phyloP scores from a whole-genome alignment of 2,113 vertebrate genomes.

The Stomatorhinus ivindoensis region DNA sequence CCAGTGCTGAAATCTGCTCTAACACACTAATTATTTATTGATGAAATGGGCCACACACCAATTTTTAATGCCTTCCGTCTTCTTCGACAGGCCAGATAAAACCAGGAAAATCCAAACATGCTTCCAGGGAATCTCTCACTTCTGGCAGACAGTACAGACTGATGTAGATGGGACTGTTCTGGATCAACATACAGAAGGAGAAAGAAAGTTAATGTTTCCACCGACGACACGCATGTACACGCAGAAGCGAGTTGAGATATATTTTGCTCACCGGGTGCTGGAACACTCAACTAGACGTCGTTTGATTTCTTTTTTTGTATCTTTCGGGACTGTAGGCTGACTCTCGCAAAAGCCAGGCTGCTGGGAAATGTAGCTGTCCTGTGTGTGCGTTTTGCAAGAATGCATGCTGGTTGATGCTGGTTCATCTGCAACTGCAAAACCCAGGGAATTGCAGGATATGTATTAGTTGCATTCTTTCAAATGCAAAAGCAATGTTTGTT shows the following conservation, averaged over 20 bases:
- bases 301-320: conserved; percentile 12
- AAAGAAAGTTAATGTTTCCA: conserved; percentile 2
- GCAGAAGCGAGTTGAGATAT: conserved; percentile 14
- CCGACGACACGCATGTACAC: neutral
- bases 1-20: conserved; percentile 34
- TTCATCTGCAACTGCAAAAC: neutral
- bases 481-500: conserved; percentile 19
- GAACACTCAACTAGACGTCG: conserved; percentile 20
- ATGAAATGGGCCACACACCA: conserved; percentile 36
- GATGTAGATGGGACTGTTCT: conserved; percentile 35
- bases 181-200: conserved; percentile 16
- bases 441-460: conserved; percentile 17
- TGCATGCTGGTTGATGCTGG: conserved; percentile 7
- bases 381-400: conserved; percentile 5
- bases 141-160: conserved; percentile 31
- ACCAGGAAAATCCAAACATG: conserved; percentile 44
- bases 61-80: conserved; percentile 40
- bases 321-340: conserved; percentile 18
- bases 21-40: conserved; percentile 50
- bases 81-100: conserved; percentile 45
- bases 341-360: conserved; percentile 13
- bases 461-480: conserved; percentile 14
- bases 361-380: conserved; percentile 15
- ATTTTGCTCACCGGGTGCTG: conserved; percentile 9
- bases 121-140: conserved; percentile 39